A percentile compares a stretch with the other conserved stretches of the same genome.
Evolutionary conservation across 2,888 invertebrate species (phyloP).

Genomic region (Palloptera scutellata): DNA sequence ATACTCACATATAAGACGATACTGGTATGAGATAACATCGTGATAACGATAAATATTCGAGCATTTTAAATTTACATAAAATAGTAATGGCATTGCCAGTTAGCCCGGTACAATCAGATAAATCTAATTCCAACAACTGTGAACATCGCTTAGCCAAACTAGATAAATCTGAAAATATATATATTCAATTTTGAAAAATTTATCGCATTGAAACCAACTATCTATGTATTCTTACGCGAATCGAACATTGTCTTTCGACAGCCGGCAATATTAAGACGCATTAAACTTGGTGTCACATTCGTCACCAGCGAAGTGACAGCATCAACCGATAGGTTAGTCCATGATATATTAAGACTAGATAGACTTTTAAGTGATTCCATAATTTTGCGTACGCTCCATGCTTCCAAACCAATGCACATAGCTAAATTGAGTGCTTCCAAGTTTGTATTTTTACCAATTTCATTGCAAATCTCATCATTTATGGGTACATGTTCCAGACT

Average conservation of each 20-base stretch:
- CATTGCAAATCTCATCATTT: slow-evolving; percentile 71
- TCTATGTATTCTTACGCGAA: slow-evolving; percentile 68
- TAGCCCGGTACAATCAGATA: slow-evolving; percentile 85
- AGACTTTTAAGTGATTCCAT: slow-evolving; percentile 65
- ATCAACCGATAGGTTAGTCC: slow-evolving; percentile 75
- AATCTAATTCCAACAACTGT: slow-evolving; percentile 80
- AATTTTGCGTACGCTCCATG: slow-evolving; percentile 71
- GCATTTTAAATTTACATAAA: slow-evolving; percentile 68
- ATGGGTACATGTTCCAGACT: slow-evolving; percentile 83
- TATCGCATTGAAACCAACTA: neutral
- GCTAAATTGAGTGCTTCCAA: slow-evolving; percentile 85
- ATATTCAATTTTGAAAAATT: neutral
- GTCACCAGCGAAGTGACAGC: slow-evolving; percentile 71
- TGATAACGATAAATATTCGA: slow-evolving; percentile 81
- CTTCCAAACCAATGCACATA: slow-evolving; percentile 78
- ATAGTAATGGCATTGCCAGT: slow-evolving; percentile 70
- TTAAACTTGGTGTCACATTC: slow-evolving; percentile 71
- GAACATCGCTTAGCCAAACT: slow-evolving; percentile 74
- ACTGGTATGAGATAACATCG: slow-evolving; percentile 83
- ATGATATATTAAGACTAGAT: slow-evolving; percentile 79
- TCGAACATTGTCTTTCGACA: slow-evolving; percentile 80
- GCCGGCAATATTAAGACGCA: slow-evolving; percentile 83
- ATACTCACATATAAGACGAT: slow-evolving; percentile 73
- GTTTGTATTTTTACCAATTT: slow-evolving; percentile 73
- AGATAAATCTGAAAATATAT: slow-evolving; percentile 70